These are phyloP conservation scores for Griposia aprilina DNA, from an alignment of 2,888 invertebrate genomes.

Conservation along the genomic window DNA sequence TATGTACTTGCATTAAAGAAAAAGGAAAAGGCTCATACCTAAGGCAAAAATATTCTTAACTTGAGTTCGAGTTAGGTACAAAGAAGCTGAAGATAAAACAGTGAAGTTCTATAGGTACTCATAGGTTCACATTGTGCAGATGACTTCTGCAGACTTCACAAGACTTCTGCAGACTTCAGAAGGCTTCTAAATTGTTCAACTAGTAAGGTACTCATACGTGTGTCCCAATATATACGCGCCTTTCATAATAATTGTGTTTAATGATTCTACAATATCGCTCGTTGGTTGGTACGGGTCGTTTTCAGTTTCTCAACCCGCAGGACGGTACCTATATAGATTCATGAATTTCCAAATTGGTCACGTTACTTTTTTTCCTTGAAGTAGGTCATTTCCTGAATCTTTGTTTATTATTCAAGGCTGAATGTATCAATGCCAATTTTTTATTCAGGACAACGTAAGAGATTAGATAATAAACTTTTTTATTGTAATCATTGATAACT, in stretches of 20 bases:
- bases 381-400: constrained; percentile 5
- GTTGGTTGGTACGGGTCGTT: background rate
- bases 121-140: too few species aligned
- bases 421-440: constrained; percentile 29
- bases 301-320: background rate
- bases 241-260: background rate
- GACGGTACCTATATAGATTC: background rate
- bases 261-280: background rate
- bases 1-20: background rate
- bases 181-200: too few species aligned
- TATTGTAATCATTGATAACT: background rate
- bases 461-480: constrained; percentile 29
- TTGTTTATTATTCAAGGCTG: constrained; percentile 10
- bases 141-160: too few species aligned
- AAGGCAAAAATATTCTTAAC: too few species aligned
- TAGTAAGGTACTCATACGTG: background rate
- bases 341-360: background rate
- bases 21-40: too few species aligned
- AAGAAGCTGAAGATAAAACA: too few species aligned
- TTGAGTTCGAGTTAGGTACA: too few species aligned
- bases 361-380: background rate
- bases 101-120: too few species aligned
- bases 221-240: background rate
- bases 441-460: constrained; percentile 28
- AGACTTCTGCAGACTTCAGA: too few species aligned